Conservation (phyloP, 2,113 vertebrate species). For the Vombatus ursinus region DNA sequence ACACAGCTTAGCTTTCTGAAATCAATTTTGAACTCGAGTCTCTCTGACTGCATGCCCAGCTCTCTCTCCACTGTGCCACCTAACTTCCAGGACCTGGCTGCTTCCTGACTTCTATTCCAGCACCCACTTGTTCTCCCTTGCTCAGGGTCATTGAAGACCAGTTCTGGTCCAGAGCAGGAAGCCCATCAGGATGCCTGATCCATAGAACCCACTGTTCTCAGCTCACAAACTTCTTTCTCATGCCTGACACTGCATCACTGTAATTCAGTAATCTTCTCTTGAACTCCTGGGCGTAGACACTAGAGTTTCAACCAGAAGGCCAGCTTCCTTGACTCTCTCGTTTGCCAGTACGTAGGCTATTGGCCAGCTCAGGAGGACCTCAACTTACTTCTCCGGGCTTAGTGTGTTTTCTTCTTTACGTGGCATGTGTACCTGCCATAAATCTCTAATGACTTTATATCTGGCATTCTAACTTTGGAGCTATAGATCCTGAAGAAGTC, state of each 20-base stretch:
- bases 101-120: not conserved
- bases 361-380: not conserved
- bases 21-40: not conserved
- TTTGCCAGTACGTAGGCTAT: not conserved
- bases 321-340: not conserved
- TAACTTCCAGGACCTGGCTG: not conserved
- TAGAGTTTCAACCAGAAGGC: not conserved
- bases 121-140: not conserved
- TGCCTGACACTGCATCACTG: not conserved
- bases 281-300: too few relatives aligned
- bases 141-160: not conserved
- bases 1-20: not conserved
- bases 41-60: not conserved
- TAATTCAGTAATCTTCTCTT: not conserved
- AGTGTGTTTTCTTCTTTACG: not conserved
- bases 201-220: not conserved
- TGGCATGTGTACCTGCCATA: not conserved
- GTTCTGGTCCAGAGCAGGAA: not conserved
- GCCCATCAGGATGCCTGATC: not conserved
- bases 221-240: not conserved
- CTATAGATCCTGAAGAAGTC: not conserved
- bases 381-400: not conserved
- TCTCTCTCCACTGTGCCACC: not conserved
- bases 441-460: not conserved
- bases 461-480: too few relatives aligned